Evolutionary conservation across 2,888 invertebrate genomes (phyloP), one percentile per base, ranked within the genome.

Genomic region (Mythimna loreyi): DNA sequence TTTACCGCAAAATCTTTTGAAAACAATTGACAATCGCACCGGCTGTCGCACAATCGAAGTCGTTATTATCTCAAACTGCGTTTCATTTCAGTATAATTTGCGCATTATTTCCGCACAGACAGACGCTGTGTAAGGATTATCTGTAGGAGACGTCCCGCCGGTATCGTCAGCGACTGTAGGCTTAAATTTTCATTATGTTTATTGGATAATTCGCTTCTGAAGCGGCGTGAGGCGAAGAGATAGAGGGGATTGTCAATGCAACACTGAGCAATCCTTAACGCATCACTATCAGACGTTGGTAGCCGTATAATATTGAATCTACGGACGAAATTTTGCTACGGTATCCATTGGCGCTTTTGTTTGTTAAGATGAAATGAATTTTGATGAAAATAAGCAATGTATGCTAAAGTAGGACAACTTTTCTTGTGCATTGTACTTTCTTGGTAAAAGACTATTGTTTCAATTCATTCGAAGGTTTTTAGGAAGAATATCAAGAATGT

Each of bases 161-260:
- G 86, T 89, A 88, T 88, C 90, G 89, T 91, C 91, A 91, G 90
- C 92, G 91, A 88, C 92, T 92, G 90, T 92, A 92, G 93, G 94
- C 94, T 95, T 95, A 95, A 95, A 95, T 95, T 94, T 95, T 96
- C 95, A 95, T 95, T 94, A 95, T 94, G 94, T 94, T 95, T 95
- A 95, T 95, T 94, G 95, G 94, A 95, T 95, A 94, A 95, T 95
- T 93, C 94, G 91, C 91, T 91, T 90, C 90, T 88, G 87, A 85
- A 85, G 88, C 89, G 87, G 93, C 93, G 92, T 94, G 94, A 94
- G 92, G 85, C 89, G 78, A 80, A 69, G 90, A 92, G 95, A 95
- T 95, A 95, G 92, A 91, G 89, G 82, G 93, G 94, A 94, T 95
- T 93, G 91, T 92, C 89, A 88, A 94, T 95, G 95, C 94, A 93